phyloP scores from a whole-genome alignment of 37 sponge, comb jelly and placozoan species.

The Agelas oroides region DNA sequence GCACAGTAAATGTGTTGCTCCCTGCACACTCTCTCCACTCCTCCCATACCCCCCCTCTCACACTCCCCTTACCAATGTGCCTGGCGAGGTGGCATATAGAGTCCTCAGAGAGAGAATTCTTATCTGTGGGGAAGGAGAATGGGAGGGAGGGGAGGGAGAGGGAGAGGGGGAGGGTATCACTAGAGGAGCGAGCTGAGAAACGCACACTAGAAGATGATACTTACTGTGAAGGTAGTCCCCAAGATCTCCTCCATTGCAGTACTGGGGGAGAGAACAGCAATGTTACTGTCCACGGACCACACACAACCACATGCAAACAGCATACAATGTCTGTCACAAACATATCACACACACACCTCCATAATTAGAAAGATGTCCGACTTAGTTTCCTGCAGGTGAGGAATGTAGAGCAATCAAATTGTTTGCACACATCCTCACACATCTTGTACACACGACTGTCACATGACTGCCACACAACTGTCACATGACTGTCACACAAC shows the following conservation, averaged over 20 bases:
- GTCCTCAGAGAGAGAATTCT: slow-evolving; percentile 79
- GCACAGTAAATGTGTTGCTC: too few relatives aligned
- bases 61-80: slow-evolving; percentile 77
- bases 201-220: neutral
- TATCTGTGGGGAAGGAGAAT: slow-evolving; percentile 48
- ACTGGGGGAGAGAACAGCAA: slow-evolving; percentile 47
- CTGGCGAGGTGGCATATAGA: slow-evolving; percentile 70
- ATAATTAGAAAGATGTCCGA: slow-evolving; percentile 54
- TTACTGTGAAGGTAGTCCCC: slow-evolving; percentile 81
- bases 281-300: neutral
- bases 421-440: too few relatives aligned
- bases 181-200: too few relatives aligned
- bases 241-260: slow-evolving; percentile 93
- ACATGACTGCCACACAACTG: too few relatives aligned
- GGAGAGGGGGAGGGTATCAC: too few relatives aligned
- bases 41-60: too few relatives aligned
- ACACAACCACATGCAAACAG: neutral
- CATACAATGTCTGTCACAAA: too few relatives aligned
- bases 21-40: neutral
- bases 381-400: slow-evolving; percentile 18
- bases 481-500: too few relatives aligned
- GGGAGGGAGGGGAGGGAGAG: too few relatives aligned
- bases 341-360: slow-evolving; percentile 42
- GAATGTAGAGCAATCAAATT: neutral
- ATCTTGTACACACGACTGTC: too few relatives aligned